A percentile compares a stretch with the other conserved stretches of the same genome.
Evolutionary conservation across 2,888 invertebrate genomes (phyloP).

Genomic region (Maniola hyperantus): DNA sequence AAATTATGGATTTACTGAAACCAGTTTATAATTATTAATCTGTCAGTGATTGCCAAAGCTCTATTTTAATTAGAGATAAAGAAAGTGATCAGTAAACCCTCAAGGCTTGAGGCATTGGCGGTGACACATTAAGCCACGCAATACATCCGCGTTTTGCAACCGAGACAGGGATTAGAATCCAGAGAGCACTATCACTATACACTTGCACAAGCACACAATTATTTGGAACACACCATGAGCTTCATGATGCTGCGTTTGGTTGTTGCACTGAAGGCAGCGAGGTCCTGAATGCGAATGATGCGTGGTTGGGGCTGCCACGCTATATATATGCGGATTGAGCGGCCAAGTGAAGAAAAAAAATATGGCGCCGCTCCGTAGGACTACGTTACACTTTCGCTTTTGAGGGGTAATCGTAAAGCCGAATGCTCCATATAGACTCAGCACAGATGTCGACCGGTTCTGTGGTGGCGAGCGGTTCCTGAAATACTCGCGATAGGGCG

Average conservation of each 20-base stretch:
- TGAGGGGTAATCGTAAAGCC: conserved; percentile 68
- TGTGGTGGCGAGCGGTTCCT: conserved; percentile 43
- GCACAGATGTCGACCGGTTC: conserved; percentile 46
- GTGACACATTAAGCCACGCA: conserved; percentile 47
- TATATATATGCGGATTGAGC: conserved; percentile 79
- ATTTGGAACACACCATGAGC: conserved; percentile 75
- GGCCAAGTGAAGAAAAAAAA: conserved; percentile 78
- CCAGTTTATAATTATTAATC: conserved; percentile 17
- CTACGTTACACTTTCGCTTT: conserved; percentile 81
- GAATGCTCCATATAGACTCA: conserved; percentile 66
- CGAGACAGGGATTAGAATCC: conserved; percentile 52
- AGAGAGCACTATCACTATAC: conserved; percentile 39
- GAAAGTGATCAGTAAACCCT: conserved; percentile 30
- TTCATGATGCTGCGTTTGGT: conserved; percentile 79
- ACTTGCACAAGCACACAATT: conserved; percentile 43
- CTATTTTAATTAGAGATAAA: conserved; percentile 27
- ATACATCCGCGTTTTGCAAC: conserved; percentile 64
- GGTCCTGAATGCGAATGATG: conserved; percentile 83
- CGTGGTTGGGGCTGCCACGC: conserved; percentile 68
- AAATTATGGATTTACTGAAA: conserved; percentile 25
- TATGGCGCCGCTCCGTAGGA: conserved; percentile 68
- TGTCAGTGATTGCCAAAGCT: conserved; percentile 25
- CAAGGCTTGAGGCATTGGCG: conserved; percentile 29
- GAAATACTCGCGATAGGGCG: conserved; percentile 36
- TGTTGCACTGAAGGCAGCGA: conserved; percentile 82